Evolutionary conservation across 1,140 invertebrate genomes (phyloP), one percentile per base, ranked within the genome.

Genomic region (Megalonaias nervosa): DNA sequence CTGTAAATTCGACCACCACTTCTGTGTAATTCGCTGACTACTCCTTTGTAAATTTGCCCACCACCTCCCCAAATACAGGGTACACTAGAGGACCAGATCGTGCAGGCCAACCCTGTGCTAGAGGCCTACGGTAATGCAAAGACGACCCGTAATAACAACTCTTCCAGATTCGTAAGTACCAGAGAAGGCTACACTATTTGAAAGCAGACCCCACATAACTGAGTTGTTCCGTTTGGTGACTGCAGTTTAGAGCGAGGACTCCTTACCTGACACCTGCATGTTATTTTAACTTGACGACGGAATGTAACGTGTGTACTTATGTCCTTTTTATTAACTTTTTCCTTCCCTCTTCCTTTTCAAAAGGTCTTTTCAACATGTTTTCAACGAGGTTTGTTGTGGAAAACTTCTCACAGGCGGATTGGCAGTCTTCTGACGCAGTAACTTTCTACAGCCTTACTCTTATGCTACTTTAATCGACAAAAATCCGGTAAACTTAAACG

Each of bases 161-260:
- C 93, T 21, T 93, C 93, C 61, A 87, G 93, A 86, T 93, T 93
- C 86, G 93, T 91, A 83, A 90, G 89, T 89, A 86, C 70, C 58
- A 26, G 48, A 21, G 38, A 6, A 48, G 38, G 38, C 11, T 11
- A 48, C 38, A 11, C 38, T 48, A 0, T 48, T 48, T 48, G 38
- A 48, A 48, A 48, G 38, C 38, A 48, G 38, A 48, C 38, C 6
- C 38, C 38, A 48, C 38, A 0, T 48, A 5, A 48, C 9, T 48
- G 38, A 48, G 38, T 48, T 69, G 31, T 98, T 99, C 91, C 96
- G 99, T 90, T 98, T 98, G 96, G 99, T 97, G 87, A 96, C 96
- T 80, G 93, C 95, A 82, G 95, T 98, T 60, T 48, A 48, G 38
- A 48, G 6, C 6, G 38, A 48, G 9, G 38, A 48, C 11, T 11